Conservation (phyloP, 2,797 vertebrate genomes). For the Echiichthys vipera region DNA sequence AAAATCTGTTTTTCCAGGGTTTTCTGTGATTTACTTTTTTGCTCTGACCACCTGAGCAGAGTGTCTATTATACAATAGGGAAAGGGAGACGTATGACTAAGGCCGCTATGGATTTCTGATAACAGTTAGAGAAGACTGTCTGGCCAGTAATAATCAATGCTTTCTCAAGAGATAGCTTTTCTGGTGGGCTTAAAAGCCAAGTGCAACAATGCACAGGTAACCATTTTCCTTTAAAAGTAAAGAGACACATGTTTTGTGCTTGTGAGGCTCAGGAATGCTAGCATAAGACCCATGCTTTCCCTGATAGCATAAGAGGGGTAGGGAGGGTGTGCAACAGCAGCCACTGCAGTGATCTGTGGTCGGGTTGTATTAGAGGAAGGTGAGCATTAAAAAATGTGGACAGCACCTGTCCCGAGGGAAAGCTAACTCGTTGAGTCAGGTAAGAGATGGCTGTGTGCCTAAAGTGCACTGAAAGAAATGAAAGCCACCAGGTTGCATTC, state of each 20-base stretch:
- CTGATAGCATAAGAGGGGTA: not conserved
- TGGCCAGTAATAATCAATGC: slow-evolving; percentile 31
- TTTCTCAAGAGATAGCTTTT: slow-evolving; percentile 23
- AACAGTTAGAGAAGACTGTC: slow-evolving; percentile 19
- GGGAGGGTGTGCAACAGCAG: not conserved
- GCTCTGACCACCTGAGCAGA: slow-evolving; percentile 33
- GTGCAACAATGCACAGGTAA: slow-evolving; percentile 19
- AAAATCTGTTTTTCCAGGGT: too few relatives aligned
- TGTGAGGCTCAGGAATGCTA: slow-evolving; percentile 28
- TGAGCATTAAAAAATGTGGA: slow-evolving; percentile 26
- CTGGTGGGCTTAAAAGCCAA: slow-evolving; percentile 28
- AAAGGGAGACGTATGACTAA: slow-evolving; percentile 16
- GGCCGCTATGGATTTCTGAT: slow-evolving; percentile 26
- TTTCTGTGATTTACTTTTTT: too few relatives aligned
- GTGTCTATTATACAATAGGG: slow-evolving; percentile 16
- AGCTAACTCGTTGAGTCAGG: slow-evolving; percentile 23
- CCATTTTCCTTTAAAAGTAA: slow-evolving; percentile 9
- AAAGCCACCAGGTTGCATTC: slow-evolving; percentile 9
- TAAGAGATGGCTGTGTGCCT: slow-evolving; percentile 30
- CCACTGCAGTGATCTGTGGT: slow-evolving; percentile 8
- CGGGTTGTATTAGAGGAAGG: slow-evolving; percentile 14
- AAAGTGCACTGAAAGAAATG: slow-evolving; percentile 21
- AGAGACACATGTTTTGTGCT: slow-evolving; percentile 20
- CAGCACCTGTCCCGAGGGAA: slow-evolving; percentile 13
- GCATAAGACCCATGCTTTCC: not conserved